Base-by-base conservation (phyloP, 2,888 invertebrate species). In the Carterocephalus palaemon region DNA sequence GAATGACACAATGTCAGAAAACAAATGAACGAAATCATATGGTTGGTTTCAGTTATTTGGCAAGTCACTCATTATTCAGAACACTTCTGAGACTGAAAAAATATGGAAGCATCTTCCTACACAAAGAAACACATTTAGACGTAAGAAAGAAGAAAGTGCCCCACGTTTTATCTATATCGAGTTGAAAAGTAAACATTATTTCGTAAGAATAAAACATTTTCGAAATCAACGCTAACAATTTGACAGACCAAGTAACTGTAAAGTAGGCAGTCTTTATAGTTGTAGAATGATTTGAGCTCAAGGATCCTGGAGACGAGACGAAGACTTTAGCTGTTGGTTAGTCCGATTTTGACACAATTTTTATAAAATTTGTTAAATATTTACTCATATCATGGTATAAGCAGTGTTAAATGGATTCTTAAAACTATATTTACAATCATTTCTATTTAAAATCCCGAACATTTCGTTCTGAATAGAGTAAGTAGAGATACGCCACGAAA, bases 21-120 rank as follows among this genome's bases (percentile, higher is more conserved):
- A 85, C 82, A 85, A 85, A 70, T 78, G 83, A 84, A 83, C 51
- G 48, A 66, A 80, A 86, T 80, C 85, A 86, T 84, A 85, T 86
- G 85, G 71, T 82, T 67, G 63, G 68, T 76, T 75, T 78, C 74
- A 75, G 75, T 73, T 75, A 69, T 73, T 79, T 77, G 83, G 79
- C 83, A 80, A 80, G 82, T 75, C 76, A 71, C 67, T 72, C 67
- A 75, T 72, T 67, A 68, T 66, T 67, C 73, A 72, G 67, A 67
- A 69, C 61, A 75, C 71, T 70, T 69, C 70, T 64, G 67, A 64
- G 69, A 67, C 56, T 67, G 65, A 59, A 60, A 69, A 67, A 76
- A 54, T 64, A 78, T 72, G 68, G 70, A 68, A 68, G 64, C 64
- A 56, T 59, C 46, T 58, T 64, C 67, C 61, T 64, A 56, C 62